These are phyloP conservation scores for Polymixis lichenea DNA, from an alignment of 2,888 invertebrate species.

Conservation along the genomic window DNA sequence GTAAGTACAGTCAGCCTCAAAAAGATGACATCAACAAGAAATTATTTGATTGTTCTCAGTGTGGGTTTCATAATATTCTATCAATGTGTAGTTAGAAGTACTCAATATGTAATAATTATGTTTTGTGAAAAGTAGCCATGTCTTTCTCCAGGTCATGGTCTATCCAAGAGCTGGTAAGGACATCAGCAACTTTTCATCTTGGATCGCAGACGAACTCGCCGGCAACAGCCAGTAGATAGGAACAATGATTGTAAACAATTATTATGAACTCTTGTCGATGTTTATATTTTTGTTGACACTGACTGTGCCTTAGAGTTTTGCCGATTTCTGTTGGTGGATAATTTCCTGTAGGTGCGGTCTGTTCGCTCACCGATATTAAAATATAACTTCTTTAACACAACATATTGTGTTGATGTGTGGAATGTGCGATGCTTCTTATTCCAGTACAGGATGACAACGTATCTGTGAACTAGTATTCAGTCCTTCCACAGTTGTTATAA, in stretches of 20 bases:
- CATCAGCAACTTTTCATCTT: no score
- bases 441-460: background rate
- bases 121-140: background rate
- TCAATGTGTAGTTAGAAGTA: no score
- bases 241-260: background rate
- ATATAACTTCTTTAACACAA: background rate
- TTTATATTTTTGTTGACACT: background rate
- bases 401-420: background rate
- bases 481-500: background rate
- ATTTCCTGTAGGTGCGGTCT: background rate
- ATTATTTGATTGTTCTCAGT: background rate
- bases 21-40: background rate
- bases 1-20: background rate
- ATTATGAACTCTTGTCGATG: background rate
- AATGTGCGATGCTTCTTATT: no score
- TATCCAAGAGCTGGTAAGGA: no score
- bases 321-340: no score
- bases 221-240: background rate
- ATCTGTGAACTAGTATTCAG: background rate
- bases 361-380: background rate
- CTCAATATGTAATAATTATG: background rate
- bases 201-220: no score
- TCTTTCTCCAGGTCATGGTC: no score
- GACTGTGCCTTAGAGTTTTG: background rate
- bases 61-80: background rate